Evolutionary conservation across 2,888 invertebrate species (phyloP), one percentile per base, ranked within the genome.

Genomic region (Papilio elwesi): DNA sequence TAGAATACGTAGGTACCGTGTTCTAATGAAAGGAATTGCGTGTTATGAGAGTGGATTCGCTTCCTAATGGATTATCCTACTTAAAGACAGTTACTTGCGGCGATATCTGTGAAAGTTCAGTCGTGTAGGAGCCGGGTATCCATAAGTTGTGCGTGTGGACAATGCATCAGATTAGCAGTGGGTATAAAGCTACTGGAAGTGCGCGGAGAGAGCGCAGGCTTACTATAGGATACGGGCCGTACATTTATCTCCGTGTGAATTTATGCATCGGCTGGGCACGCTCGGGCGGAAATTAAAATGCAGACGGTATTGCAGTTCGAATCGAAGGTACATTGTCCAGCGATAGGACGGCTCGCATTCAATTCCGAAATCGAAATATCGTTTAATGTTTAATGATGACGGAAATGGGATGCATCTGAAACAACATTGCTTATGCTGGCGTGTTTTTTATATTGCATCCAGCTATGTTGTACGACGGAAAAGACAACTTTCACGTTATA

Each of bases 131-230:
- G 13, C 26, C 52, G 52, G 43, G 59, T 62, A 59, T 68, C 64
- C 68, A 68, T 57, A 68, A 68, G 68, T 68, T 68, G 73, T 68
- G 68, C 73, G 66, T 71, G 71, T 62, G 73, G 68, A 68, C 68
- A 68, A 72, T 62, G 53, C 72, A 68, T 72, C 72, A 68, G 72
- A 72, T 72, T 63, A 72, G 55, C 53, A 48, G 55, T 9, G 53
- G 16, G 36, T 38, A 64, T 64, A 68, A 72, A 68, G 73, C 73
- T 55, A 48, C 73, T 55, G 68, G 68, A 55, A 55, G 26, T 68
- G 48, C 68, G 63, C 48, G 48, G 72, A 55, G 73, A 73, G 55
- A 73, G 73, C 71, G 15, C 16, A 16, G 55, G n/a, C 71, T 43
- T 16, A 38, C 15, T n/a, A 49, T 67, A 63, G 63, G 49, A 49